Percentiles rank a stretch among this genome's conserved stretches.
Evolutionary conservation across 2,888 invertebrate species (phyloP).

Genomic region (Chironomus tentans): DNA sequence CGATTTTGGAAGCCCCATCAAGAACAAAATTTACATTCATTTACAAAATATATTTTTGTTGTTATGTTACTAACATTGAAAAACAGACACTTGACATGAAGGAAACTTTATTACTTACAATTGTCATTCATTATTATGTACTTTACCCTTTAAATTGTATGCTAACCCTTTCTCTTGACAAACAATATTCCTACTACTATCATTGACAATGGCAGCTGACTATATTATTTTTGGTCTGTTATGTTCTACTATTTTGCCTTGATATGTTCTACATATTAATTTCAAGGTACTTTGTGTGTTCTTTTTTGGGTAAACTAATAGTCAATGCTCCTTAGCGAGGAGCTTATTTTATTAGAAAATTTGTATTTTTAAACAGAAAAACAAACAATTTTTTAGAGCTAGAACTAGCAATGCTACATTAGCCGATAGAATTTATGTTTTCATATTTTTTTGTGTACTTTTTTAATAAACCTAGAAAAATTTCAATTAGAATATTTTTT

Average conservation of each 20-base stretch:
- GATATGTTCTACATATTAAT: conserved; percentile 44
- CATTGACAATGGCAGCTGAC: conserved; percentile 35
- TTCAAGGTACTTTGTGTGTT: conserved; percentile 40
- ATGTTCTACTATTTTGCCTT: conserved; percentile 45
- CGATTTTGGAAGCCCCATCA: too few relatives aligned
- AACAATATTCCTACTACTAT: conserved; percentile 1
- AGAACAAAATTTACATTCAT: too few relatives aligned
- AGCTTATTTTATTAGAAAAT: too few relatives aligned
- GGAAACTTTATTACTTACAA: not conserved
- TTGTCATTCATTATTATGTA: not conserved
- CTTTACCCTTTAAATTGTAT: not conserved
- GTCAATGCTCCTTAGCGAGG: too few relatives aligned
- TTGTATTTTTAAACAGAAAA: too few relatives aligned
- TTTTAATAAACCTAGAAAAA: too few relatives aligned
- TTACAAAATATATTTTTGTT: too few relatives aligned
- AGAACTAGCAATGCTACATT: too few relatives aligned
- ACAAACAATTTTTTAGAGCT: too few relatives aligned
- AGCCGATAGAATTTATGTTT: too few relatives aligned
- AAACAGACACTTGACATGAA: not conserved
- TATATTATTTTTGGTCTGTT: conserved; percentile 45
- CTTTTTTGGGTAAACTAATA: conserved; percentile 2
- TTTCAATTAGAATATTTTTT: too few relatives aligned
- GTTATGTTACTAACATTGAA: not conserved
- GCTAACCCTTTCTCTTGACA: conserved; percentile 10
- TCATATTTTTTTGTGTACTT: too few relatives aligned